These are phyloP conservation scores for Drosophila persimilis DNA, from an alignment of 1,140 invertebrate genomes.

Conservation along the genomic window DNA sequence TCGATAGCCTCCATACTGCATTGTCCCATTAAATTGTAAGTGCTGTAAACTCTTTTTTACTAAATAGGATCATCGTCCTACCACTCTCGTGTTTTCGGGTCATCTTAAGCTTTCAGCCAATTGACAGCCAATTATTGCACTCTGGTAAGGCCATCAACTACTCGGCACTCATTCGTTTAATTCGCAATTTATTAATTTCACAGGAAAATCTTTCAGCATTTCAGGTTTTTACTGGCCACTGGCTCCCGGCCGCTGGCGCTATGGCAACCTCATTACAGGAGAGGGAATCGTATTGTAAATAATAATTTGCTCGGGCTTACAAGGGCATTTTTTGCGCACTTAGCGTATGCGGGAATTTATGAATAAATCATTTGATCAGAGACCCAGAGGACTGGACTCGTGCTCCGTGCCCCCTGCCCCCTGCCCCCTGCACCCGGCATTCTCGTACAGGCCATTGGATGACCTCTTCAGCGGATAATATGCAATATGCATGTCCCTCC, in stretches of 20 bases:
- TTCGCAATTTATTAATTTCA: slow-evolving; percentile 52
- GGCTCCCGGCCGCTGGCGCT: slow-evolving; percentile 1
- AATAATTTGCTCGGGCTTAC: slow-evolving; percentile 53
- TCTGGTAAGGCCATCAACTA: slow-evolving; percentile 19
- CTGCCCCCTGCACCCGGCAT: background rate
- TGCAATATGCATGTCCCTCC: slow-evolving; percentile 27
- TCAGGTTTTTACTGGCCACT: slow-evolving; percentile 11
- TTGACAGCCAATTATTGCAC: slow-evolving; percentile 38
- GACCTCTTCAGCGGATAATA: slow-evolving; percentile 27
- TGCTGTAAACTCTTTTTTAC: background rate
- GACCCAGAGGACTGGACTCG: no score
- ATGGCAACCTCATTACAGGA: slow-evolving; percentile 38
- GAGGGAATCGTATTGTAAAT: slow-evolving; percentile 25
- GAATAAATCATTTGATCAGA: slow-evolving; percentile 61
- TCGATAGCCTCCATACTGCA: no score
- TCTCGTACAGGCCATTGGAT: slow-evolving; percentile 3
- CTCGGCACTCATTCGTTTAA: slow-evolving; percentile 34
- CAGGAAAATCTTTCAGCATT: slow-evolving; percentile 27
- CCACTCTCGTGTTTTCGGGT: background rate
- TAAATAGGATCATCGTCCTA: background rate
- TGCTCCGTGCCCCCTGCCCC: background rate
- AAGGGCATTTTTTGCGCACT: slow-evolving; percentile 42
- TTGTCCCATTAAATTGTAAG: background rate
- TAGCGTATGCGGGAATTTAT: slow-evolving; percentile 54
- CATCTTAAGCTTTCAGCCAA: slow-evolving; percentile 8